These are phyloP conservation scores for Phalacrocorax brasilianus DNA, from an alignment of 2,113 vertebrate species.

Conservation along the genomic window DNA sequence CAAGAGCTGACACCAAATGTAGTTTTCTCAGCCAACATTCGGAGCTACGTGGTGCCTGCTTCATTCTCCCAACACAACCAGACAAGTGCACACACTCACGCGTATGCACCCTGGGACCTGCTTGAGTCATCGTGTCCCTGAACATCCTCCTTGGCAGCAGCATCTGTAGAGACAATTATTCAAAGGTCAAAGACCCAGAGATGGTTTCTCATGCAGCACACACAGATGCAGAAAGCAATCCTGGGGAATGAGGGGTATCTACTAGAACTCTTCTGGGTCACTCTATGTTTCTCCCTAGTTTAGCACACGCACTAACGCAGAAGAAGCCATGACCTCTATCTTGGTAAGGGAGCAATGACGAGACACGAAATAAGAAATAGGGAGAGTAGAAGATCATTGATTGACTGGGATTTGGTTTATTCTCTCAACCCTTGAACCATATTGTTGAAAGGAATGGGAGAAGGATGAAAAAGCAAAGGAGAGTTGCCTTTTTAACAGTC, in stretches of 20 bases:
- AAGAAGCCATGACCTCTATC: neutral
- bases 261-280: neutral
- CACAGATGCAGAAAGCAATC: neutral
- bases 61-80: neutral
- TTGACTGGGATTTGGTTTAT: neutral
- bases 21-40: neutral
- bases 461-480: neutral
- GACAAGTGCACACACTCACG: neutral
- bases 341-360: neutral
- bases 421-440: neutral
- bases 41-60: neutral
- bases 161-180: neutral
- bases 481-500: neutral
- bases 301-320: neutral
- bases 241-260: neutral
- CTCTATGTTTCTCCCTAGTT: neutral
- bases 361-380: no score
- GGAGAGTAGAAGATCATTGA: neutral
- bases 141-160: neutral
- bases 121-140: constrained; percentile 5
- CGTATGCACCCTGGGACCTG: neutral
- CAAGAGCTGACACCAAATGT: neutral
- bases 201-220: neutral
- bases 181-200: neutral
- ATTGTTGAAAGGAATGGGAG: neutral